Evolutionary conservation across 2,888 invertebrate species (phyloP).

Genomic region (Oscheius onirici): DNA sequence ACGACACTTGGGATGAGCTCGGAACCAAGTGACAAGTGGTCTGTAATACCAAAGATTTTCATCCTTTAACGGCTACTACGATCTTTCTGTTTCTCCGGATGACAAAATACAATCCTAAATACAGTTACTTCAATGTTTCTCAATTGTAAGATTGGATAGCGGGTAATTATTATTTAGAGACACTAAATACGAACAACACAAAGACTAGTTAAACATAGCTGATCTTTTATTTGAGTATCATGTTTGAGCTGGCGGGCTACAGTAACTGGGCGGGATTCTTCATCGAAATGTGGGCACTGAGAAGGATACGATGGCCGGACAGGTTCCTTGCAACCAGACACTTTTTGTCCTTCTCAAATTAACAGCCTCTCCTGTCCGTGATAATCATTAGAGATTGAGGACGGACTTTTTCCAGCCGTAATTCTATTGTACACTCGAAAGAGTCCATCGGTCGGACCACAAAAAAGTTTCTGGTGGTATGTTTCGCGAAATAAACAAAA

Average conservation of each 20-base stretch:
- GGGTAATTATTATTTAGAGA: too few relatives aligned
- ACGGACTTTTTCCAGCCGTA: constrained; percentile 5
- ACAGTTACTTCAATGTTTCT: too few relatives aligned
- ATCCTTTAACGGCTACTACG: too few relatives aligned
- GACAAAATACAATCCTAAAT: too few relatives aligned
- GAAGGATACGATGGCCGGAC: constrained; percentile 26
- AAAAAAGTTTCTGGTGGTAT: constrained; percentile 13
- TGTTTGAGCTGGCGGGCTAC: neutral
- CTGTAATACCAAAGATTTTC: too few relatives aligned
- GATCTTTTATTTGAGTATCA: too few relatives aligned
- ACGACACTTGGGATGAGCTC: neutral
- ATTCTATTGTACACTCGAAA: constrained; percentile 22
- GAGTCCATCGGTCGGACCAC: neutral
- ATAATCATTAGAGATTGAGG: neutral
- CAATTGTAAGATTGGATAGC: too few relatives aligned
- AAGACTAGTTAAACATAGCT: too few relatives aligned
- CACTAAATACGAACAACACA: too few relatives aligned
- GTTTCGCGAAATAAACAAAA: constrained; percentile 28
- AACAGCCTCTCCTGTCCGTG: constrained; percentile 10
- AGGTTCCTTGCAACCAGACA: constrained; percentile 11
- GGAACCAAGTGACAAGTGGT: constrained; percentile 5
- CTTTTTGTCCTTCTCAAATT: constrained; percentile 9
- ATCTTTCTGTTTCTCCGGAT: too few relatives aligned
- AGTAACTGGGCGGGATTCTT: constrained; percentile 6
- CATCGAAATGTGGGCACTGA: constrained; percentile 15